A percentile compares a stretch with the other conserved stretches of the same genome.
phyloP scores from a whole-genome alignment of 53 echinoderm and acorn worm genomes.

The Zoroaster sp. region DNA sequence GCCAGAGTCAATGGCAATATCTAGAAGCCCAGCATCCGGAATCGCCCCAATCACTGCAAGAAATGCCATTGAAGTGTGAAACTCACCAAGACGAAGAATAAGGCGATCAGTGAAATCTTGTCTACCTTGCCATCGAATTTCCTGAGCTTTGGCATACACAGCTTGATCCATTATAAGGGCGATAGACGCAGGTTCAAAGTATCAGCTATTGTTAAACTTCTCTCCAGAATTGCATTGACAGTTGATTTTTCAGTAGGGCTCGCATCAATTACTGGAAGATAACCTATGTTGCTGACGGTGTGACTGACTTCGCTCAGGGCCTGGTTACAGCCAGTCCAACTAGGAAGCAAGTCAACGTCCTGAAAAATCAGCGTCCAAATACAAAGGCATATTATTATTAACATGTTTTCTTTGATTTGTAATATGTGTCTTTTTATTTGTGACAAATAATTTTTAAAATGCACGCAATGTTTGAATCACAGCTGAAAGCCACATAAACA shows the following conservation, averaged over 20 bases:
- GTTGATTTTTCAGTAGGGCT: constrained; percentile 59
- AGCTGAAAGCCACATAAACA: neutral
- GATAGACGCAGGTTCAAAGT: constrained; percentile 22
- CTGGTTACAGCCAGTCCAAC: constrained; percentile 35
- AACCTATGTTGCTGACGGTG: constrained; percentile 61
- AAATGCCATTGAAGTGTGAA: constrained; percentile 58
- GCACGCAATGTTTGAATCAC: too few relatives aligned
- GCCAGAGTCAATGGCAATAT: constrained; percentile 57
- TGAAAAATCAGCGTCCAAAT: neutral
- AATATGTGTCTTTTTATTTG: too few relatives aligned
- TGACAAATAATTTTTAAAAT: too few relatives aligned
- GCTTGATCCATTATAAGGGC: constrained; percentile 69
- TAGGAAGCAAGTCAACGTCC: neutral
- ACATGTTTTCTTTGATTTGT: too few relatives aligned
- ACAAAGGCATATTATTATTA: neutral
- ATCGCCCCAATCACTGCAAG: constrained; percentile 57
- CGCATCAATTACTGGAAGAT: constrained; percentile 66
- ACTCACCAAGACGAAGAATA: constrained; percentile 53
- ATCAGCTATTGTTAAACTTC: constrained; percentile 38
- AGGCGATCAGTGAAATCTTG: constrained; percentile 14
- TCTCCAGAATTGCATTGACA: constrained; percentile 54
- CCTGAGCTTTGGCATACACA: constrained; percentile 68
- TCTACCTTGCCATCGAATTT: constrained; percentile 57
- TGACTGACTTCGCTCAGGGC: neutral
- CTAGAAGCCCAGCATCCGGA: constrained; percentile 60